Base-by-base conservation (phyloP, 1,140 invertebrate species). In the Dolichoris vasculosae region DNA sequence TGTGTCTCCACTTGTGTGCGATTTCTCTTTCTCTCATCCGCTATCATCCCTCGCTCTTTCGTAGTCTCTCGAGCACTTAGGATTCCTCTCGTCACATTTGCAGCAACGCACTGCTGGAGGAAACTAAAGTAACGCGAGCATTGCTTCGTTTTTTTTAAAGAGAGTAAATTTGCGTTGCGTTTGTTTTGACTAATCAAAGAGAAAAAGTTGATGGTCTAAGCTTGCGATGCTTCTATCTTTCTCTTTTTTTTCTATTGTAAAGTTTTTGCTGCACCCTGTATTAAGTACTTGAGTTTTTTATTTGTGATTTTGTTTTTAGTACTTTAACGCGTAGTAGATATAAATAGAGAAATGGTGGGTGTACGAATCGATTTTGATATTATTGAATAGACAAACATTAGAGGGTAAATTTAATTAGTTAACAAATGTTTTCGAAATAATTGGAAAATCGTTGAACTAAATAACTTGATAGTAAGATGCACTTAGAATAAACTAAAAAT, bases 111-210 rank as follows among this genome's bases (percentile, higher is more conserved):
- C 76, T 35, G 0, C 20, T 7, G 30, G 8, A 40, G 35, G 26
- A 51, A 63, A 59, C 17, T 55, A 55, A 38, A 63, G 40, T 15
- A 23, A 26, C 15, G 1, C 8, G 26, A 30, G 43, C 9, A 48
- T 48, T 48, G 67, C 2, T 13, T 59, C 55, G 4, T 71, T 40
- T 26, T 63, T 69, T 40, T 40, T 13, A 71, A 26, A 40, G 67
- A 40, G 67, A 23, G 67, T 15, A 38, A 26, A 73, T 9, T 43
- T 17, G 6, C 8, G 23, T 3, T 32, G 67, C n/a, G 3, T 46
- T 77, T 51, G 9, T 23, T 35, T 8, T 26, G 71, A 30, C 35
- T 48, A 64, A 83, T 83, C 51, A 76, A 83, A 63, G 64, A 26
- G 38, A 38, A 6, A 51, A 82, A 69, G 30, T 55, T 82, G 73